Evolutionary conservation across 2,113 vertebrate genomes (phyloP).

Genomic region (Campylorhamphus procurvoides): DNA sequence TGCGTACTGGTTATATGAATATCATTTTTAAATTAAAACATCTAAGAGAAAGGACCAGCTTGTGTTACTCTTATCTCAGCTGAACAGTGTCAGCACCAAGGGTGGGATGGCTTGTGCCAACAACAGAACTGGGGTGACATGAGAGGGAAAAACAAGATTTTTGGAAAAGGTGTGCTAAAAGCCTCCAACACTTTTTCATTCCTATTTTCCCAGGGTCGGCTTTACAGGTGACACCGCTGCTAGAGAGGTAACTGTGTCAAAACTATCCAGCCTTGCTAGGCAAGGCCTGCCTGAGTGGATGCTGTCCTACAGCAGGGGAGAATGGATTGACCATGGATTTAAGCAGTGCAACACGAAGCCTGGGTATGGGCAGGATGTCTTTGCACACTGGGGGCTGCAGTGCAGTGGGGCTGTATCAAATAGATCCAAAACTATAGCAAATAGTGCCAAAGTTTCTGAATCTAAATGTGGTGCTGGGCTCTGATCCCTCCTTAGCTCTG

Average conservation of each 20-base stretch:
- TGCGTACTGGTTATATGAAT: background rate
- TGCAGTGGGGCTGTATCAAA: background rate
- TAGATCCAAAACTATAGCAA: background rate
- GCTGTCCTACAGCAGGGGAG: background rate
- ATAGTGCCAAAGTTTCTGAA: background rate
- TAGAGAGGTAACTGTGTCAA: background rate
- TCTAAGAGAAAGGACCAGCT: background rate
- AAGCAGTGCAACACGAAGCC: background rate
- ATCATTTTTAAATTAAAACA: background rate
- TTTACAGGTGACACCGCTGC: background rate
- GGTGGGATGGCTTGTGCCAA: background rate
- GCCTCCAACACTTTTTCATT: background rate
- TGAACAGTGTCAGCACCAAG: background rate
- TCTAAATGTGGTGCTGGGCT: background rate
- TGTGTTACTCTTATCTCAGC: background rate
- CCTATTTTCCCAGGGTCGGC: background rate
- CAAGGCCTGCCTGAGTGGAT: background rate
- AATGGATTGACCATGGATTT: background rate
- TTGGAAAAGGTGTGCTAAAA: background rate
- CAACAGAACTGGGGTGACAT: background rate
- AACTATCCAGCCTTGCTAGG: background rate
- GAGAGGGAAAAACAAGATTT: background rate
- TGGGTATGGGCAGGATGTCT: background rate
- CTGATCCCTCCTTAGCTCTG: slow-evolving; percentile 1
- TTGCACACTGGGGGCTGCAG: background rate